Base-by-base conservation (phyloP, 2,888 invertebrate species). In the Seira musarum region DNA sequence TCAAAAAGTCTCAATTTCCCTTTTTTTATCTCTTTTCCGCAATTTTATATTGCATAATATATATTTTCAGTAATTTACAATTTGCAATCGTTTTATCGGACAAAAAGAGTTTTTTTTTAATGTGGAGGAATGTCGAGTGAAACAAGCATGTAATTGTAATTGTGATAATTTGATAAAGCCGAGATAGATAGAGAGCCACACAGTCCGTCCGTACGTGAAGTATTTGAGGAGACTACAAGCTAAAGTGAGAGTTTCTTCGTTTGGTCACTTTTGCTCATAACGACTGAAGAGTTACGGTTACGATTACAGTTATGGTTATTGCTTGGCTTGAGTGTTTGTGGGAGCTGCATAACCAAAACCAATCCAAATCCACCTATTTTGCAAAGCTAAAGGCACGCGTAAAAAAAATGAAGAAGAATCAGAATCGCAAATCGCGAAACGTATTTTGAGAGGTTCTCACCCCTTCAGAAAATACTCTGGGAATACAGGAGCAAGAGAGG, bases 401-500 rank as follows among this genome's bases (percentile, higher is more conserved):
- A 22, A 63, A 15, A 63, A 63, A 57, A 25, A 63, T 21, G 73
- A 65, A 72, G 49, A 73, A 73, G 73, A 65, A 71, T 61, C 46
- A 63, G 24, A 60, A 63, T 35, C n/a, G n/a, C 17, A 61, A 66
- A 75, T 74, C 65, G 70, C 75, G 60, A 80, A 74, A 65, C 49
- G 75, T 67, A 74, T 74, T 78, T 74, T 70, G 79, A 78, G 82
- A 73, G 79, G 79, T 79, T 74, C 79, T 82, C 74, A 76, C 71
- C 72, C 70, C 64, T 76, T 81, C 67, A 76, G 57, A n/a, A n/a
- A n/a, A 65, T 60, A 77, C 53, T 73, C 30, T 66, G 21, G 6
- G 30, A 69, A 40, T 40, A 40, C 40, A 76, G 19, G 13, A 60
- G 64, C 10, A 53, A 25, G 25, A 22, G n/a, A 19, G 30, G 64